These are phyloP conservation scores for Lepetodrilus schrolli DNA, from an alignment of 2,888 invertebrate genomes.

Conservation along the genomic window DNA sequence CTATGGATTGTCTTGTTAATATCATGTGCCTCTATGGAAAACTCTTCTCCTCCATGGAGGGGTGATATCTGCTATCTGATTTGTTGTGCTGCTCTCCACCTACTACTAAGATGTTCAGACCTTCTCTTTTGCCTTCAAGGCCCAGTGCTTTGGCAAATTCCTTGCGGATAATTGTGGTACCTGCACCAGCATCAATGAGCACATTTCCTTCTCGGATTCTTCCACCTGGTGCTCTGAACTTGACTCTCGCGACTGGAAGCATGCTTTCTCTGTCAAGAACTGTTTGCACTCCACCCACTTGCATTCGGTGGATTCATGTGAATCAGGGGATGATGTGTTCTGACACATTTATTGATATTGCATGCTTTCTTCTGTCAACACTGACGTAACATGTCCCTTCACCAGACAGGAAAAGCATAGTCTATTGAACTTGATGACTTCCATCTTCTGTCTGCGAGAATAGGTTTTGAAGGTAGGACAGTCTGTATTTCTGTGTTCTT, in stretches of 20 bases:
- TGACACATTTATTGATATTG: not conserved
- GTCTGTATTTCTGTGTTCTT: not conserved
- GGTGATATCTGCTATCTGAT: constrained; percentile 17
- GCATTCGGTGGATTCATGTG: constrained; percentile 22
- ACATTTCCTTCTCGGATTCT: constrained; percentile 27
- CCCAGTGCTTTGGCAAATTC: constrained; percentile 30
- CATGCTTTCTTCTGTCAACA: constrained; percentile 25
- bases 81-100: not conserved
- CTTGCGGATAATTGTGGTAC: constrained; percentile 27
- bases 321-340: constrained; percentile 19
- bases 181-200: constrained; percentile 29
- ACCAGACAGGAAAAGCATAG: constrained; percentile 31
- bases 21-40: constrained; percentile 32
- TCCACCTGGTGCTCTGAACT: constrained; percentile 20
- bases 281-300: not conserved
- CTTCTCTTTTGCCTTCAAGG: constrained; percentile 25
- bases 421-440: not conserved
- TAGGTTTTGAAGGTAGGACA: not conserved
- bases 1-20: constrained; percentile 31
- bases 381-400: not conserved
- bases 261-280: constrained; percentile 7
- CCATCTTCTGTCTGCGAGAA: not conserved
- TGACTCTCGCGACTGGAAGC: constrained; percentile 25
- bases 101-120: not conserved
- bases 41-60: constrained; percentile 22